Evolutionary conservation across 2,113 vertebrate species (phyloP), one percentile per base, ranked within the genome.

Genomic region (Ranitomeya imitator): DNA sequence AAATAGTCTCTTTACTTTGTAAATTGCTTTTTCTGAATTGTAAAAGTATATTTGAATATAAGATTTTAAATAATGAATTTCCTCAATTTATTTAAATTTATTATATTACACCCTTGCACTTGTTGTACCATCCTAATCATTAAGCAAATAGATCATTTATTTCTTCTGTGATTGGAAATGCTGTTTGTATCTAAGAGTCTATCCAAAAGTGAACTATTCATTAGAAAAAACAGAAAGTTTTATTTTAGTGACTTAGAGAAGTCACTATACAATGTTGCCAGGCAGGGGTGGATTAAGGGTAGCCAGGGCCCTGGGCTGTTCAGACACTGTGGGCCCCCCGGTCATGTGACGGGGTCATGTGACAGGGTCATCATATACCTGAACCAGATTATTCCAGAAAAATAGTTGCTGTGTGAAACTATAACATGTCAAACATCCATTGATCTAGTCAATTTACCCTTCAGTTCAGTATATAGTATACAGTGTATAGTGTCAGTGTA

Each of bases 1-100:
- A 83, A 83, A 83, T 65, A 79, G 14, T 79, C 52, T 79, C 74
- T 86, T 79, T 79, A 79, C 76, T 79, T 67, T 67, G 26, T 61
- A 86, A 86, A 86, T 86, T 79, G 60, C 37, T 79, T 86, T 45
- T 86, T 78, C 26, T 63, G 19, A 54, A 37, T 51, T 6, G 21
- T n/a, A 86, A 73, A 86, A 57, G 21, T 79, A 15, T 86, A 23
- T 79, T 86, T 79, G 76, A 51, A 69, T 55, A 79, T 57, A 23
- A 11, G 11, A 65, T 52, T 51, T 67, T 6, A 86, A 67, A 79
- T 79, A 55, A 67, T 67, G 23, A n/a, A 77, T 79, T 79, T 54
- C n/a, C 11, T 61, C 19, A 78, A 78, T 51, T 52, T 19, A 63
- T 63, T 61, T 86, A 63, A 86, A 63, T 78, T 79, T 13, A 23